Evolutionary conservation across 2,888 invertebrate genomes (phyloP).

Genomic region (Clistopyga incitator): DNA sequence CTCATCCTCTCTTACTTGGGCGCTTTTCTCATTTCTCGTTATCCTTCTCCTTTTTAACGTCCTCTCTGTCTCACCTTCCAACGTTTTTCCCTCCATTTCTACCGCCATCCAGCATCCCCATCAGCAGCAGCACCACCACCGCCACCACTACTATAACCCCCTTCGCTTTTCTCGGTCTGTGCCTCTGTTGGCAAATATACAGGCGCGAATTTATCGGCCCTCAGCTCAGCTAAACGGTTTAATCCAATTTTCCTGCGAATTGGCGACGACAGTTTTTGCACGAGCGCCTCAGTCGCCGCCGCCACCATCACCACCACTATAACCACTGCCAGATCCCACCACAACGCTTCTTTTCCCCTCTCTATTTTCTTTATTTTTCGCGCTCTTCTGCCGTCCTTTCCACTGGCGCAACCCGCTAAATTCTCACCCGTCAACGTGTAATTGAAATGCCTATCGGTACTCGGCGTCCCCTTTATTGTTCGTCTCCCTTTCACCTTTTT

Average conservation of each 20-base stretch:
- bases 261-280: slow-evolving; percentile 72
- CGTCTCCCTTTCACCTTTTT: slow-evolving; percentile 17
- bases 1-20: slow-evolving; percentile 31
- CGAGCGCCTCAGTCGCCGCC: slow-evolving; percentile 60
- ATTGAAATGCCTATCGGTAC: slow-evolving; percentile 68
- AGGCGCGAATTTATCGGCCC: slow-evolving; percentile 72
- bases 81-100: slow-evolving; percentile 52
- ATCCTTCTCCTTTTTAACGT: slow-evolving; percentile 29
- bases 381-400: slow-evolving; percentile 31
- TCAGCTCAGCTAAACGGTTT: slow-evolving; percentile 71
- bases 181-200: slow-evolving; percentile 71
- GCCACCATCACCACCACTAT: slow-evolving; percentile 50
- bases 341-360: slow-evolving; percentile 19
- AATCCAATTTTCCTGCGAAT: slow-evolving; percentile 74
- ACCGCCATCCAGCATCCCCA: slow-evolving; percentile 29
- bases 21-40: slow-evolving; percentile 60
- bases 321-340: slow-evolving; percentile 16
- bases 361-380: slow-evolving; percentile 55
- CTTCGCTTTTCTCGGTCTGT: slow-evolving; percentile 62
- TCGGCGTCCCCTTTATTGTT: slow-evolving; percentile 1
- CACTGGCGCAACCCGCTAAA: slow-evolving; percentile 56
- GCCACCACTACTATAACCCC: slow-evolving; percentile 15
- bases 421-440: slow-evolving; percentile 64
- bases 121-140: no score
- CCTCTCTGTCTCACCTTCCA: slow-evolving; percentile 55